phyloP scores from a whole-genome alignment of 2,888 invertebrate species.

The Prenolepis imparis region DNA sequence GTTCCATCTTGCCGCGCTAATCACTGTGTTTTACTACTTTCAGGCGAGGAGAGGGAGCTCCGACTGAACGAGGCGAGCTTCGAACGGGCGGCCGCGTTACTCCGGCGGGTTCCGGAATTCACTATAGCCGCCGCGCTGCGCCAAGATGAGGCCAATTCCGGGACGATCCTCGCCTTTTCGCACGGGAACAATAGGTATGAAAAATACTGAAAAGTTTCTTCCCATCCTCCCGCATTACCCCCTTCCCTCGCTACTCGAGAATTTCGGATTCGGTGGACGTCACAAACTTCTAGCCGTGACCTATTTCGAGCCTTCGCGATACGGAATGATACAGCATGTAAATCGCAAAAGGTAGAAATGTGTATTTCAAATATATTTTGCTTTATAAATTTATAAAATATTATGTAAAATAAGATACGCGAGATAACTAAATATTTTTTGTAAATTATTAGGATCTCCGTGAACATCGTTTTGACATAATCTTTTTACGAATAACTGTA shows the following conservation, averaged over 20 bases:
- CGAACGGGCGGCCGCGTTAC: conserved; percentile 90
- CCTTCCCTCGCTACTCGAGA: not conserved
- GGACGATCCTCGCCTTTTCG: conserved; percentile 94
- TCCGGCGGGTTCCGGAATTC: conserved; percentile 92
- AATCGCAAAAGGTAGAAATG: not conserved
- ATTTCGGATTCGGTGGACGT: not conserved
- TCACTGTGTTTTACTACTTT: conserved; percentile 73
- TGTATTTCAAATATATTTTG: not conserved
- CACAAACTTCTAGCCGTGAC: conserved; percentile 6
- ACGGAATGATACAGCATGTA: not conserved
- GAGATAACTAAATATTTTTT: not conserved
- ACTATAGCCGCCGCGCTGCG: conserved; percentile 92
- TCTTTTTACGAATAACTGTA: not conserved
- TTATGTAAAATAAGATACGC: not conserved
- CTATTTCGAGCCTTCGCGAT: conserved; percentile 23
- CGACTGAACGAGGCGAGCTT: conserved; percentile 91
- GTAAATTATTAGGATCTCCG: not conserved
- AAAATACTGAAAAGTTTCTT: conserved; percentile 6
- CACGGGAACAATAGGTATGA: conserved; percentile 92
- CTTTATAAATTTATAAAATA: not conserved
- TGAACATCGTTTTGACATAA: not conserved
- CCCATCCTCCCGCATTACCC: too few species aligned
- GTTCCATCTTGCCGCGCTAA: conserved; percentile 56
- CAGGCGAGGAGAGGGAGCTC: conserved; percentile 92
- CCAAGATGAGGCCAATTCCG: conserved; percentile 94